phyloP scores from a whole-genome alignment of 2,113 vertebrate genomes.

The Percopsis transmontana region DNA sequence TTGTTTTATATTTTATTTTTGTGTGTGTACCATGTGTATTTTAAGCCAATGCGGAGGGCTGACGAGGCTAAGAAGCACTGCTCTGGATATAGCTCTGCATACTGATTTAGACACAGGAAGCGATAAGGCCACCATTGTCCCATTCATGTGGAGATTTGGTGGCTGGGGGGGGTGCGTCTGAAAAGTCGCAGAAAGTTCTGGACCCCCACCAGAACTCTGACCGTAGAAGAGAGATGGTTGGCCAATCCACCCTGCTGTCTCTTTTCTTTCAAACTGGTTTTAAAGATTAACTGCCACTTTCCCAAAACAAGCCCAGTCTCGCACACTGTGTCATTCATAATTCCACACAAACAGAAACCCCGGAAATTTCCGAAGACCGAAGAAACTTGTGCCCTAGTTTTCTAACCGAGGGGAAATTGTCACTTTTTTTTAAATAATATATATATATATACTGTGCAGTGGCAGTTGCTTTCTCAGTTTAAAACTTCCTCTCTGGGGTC shows the following conservation, averaged over 20 bases:
- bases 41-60: constrained; percentile 52
- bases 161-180: background rate
- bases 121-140: constrained; percentile 5
- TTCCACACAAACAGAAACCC: constrained; percentile 18
- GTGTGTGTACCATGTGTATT: constrained; percentile 12
- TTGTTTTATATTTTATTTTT: constrained; percentile 1
- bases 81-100: constrained; percentile 30
- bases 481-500: no score
- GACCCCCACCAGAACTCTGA: constrained; percentile 18
- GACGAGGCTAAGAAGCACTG: constrained; percentile 40
- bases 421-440: background rate
- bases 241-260: constrained; percentile 28
- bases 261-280: constrained; percentile 16
- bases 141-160: constrained; percentile 6
- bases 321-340: background rate
- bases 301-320: constrained; percentile 24
- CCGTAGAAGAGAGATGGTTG: constrained; percentile 17
- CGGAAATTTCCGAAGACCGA: background rate
- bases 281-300: constrained; percentile 29
- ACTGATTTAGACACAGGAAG: constrained; percentile 10
- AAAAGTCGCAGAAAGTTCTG: constrained; percentile 14
- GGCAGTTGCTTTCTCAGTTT: constrained; percentile 46
- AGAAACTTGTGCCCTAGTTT: no score
- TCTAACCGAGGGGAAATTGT: no score
- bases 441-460: constrained; percentile 5